These are phyloP conservation scores for Pasiphila rectangulata DNA, from an alignment of 2,888 invertebrate genomes.

Conservation along the genomic window DNA sequence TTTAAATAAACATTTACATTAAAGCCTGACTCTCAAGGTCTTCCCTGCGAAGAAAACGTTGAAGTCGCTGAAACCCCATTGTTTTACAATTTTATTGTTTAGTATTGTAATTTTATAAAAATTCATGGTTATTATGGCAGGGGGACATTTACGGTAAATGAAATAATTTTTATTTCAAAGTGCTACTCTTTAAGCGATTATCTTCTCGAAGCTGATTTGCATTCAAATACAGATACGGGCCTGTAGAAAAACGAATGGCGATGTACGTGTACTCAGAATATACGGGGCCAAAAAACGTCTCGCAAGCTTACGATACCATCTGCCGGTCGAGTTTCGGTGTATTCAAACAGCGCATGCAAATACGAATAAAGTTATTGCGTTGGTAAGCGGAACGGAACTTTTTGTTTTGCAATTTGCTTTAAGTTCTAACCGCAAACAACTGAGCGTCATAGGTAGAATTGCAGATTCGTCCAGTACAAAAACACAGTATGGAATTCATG, in stretches of 20 bases:
- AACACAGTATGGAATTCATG: too few species aligned
- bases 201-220: conserved; percentile 2
- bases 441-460: conserved; percentile 4
- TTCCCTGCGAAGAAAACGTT: too few species aligned
- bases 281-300: conserved; percentile 27
- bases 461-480: not conserved
- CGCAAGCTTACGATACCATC: conserved; percentile 21
- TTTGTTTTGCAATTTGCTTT: conserved; percentile 28
- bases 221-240: conserved; percentile 8
- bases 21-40: too few species aligned
- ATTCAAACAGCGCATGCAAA: conserved; percentile 30
- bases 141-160: too few species aligned
- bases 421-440: conserved; percentile 16
- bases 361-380: conserved; percentile 23
- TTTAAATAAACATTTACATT: too few species aligned
- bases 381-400: conserved; percentile 24
- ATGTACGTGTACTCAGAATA: conserved; percentile 23
- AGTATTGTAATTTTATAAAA: too few species aligned
- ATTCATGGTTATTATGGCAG: too few species aligned
- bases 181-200: too few species aligned
- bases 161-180: too few species aligned
- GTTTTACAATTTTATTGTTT: too few species aligned
- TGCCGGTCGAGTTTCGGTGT: conserved; percentile 24
- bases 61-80: too few species aligned
- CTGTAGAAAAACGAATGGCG: conserved; percentile 17